Base-by-base conservation (phyloP, 2,888 invertebrate species). In the Zaprionus obscuricornis region DNA sequence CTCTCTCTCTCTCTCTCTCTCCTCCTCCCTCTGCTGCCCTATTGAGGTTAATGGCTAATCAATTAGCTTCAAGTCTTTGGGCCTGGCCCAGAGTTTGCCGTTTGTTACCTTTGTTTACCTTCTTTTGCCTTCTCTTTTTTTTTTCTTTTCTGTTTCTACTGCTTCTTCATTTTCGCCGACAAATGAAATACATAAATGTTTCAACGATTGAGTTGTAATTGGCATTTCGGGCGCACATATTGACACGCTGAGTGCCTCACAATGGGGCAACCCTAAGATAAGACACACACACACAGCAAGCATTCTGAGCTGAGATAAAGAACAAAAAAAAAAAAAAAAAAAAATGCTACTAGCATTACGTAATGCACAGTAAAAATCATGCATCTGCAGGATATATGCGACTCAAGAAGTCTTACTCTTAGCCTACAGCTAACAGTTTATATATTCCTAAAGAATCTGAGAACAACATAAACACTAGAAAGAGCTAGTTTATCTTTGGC, bases 21-120 rank as follows among this genome's bases (percentile, higher is more conserved):
- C 39, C 29, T 42, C 51, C 31, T 65, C 52, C 70, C 4, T 7
- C 4, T 22, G 7, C 22, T 6, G 7, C 22, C 7, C 70, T 69
- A 78, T 79, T 73, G 75, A 78, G 83, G 78, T 79, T 79, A 79
- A 79, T 79, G 78, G 78, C 75, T 82, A 79, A 79, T 79, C 83
- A 79, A 79, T 79, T 79, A 79, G 78, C 73, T 43, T 7, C 22
- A 5, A 7, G 22, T 49, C 47, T 5, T 43, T 66, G 66, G 66
- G 62, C 62, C 62, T 17, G 66, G 62, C 58, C 14, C 22, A 43
- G 18, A 6, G 13, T 10, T 4, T 31, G 31, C 2, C n/a, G n/a
- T n/a, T n/a, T n/a, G n/a, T n/a, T n/a, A n/a, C n/a, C n/a, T n/a
- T n/a, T n/a, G n/a, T n/a, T n/a, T n/a, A n/a, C n/a, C n/a, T 31